Evolutionary conservation across 2,797 vertebrate species (phyloP), one percentile per base, ranked within the genome.

Genomic region (Champsocephalus esox): DNA sequence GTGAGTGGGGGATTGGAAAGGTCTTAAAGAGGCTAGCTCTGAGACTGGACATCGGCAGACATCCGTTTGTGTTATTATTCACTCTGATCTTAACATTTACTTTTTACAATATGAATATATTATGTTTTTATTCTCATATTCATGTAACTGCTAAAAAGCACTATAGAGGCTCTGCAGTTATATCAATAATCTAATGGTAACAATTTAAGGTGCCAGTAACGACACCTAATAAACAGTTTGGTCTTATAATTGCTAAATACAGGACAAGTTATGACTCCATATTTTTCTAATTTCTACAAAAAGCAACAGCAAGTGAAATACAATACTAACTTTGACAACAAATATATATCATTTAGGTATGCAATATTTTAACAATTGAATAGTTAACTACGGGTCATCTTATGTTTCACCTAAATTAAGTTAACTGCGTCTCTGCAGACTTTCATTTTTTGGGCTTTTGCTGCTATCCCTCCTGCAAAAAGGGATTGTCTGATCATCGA

Each of bases 11-110:
- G 78, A 76, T 70, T 70, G 81, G 66, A 28, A 28, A 66, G 41
- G 62, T 63, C 63, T 75, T 45, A 70, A 58, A 84, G 73, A 85
- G 72, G 62, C 67, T 75, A 73, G 66, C 38, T 70, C 73, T 61
- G 69, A 78, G 58, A 63, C 60, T 32, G 63, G 38, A 38, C 34
- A 7, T 38, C 8, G 8, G 34, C 34, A 38, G 34, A 9, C 34
- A 38, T 38, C 8, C 6, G 34, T 38, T 38, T 2, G 8, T 38
- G 34, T 38, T 38, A 38, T 38, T 38, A 38, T 38, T 38, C 6
- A 48, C 34, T 66, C 5, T 51, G 13, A 34, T 28, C 46, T 74
- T 28, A 38, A 74, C 13, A 61, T 74, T 19, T 63, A 2, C 32
- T 17, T 44, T 73, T 38, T 6, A 3, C 12, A 12, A 24, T 63